Percentiles rank a stretch among this genome's conserved stretches.
Evolutionary conservation across 2,888 invertebrate genomes (phyloP).

Genomic region (Odontomyia ornata): DNA sequence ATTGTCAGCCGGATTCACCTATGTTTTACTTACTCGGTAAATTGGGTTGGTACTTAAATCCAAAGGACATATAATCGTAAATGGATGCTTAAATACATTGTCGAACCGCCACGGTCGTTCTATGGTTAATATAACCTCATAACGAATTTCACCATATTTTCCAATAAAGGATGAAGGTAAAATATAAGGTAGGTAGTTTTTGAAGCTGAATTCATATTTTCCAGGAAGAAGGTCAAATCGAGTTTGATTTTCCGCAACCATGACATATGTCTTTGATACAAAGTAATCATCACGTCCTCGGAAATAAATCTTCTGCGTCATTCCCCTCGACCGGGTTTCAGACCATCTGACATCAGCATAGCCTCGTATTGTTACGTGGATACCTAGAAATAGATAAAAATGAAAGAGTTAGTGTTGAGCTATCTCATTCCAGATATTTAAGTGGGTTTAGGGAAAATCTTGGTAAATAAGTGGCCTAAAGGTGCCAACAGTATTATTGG

Average conservation of each 20-base stretch:
- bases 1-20: background rate
- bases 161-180: constrained; percentile 79
- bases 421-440: too few species aligned
- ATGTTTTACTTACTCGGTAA: constrained; percentile 66
- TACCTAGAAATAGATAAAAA: constrained; percentile 15
- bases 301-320: background rate
- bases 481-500: too few species aligned
- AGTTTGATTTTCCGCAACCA: constrained; percentile 61
- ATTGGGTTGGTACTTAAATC: constrained; percentile 76
- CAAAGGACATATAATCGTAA: constrained; percentile 76
- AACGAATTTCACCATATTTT: constrained; percentile 73
- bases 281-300: constrained; percentile 26
- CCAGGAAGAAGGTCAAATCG: constrained; percentile 75
- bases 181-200: constrained; percentile 66
- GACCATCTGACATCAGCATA: constrained; percentile 24
- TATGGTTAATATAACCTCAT: constrained; percentile 75
- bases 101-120: constrained; percentile 84
- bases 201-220: constrained; percentile 74
- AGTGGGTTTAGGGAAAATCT: too few species aligned
- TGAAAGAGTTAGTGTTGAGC: too few species aligned
- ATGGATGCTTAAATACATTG: constrained; percentile 75
- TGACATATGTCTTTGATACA: constrained; percentile 38
- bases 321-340: background rate
- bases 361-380: constrained; percentile 1
- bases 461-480: too few species aligned